These are phyloP conservation scores for Pao palembangensis DNA, from an alignment of 2,113 vertebrate genomes.

Conservation along the genomic window DNA sequence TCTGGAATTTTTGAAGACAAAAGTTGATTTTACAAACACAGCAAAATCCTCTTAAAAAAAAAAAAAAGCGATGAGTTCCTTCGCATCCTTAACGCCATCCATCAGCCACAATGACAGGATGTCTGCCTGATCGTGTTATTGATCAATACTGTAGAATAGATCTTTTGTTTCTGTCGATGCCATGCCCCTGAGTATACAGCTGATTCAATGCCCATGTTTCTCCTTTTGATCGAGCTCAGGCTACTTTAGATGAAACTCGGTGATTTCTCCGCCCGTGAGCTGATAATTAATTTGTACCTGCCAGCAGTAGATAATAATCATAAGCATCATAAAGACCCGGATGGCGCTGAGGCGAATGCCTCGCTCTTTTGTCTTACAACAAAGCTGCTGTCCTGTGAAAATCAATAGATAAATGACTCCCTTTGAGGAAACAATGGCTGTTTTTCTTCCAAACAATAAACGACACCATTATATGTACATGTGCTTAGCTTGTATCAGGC, in stretches of 20 bases:
- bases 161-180: slow-evolving; percentile 21
- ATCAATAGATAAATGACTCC: neutral
- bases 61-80: too few species aligned
- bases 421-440: neutral
- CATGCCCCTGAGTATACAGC: slow-evolving; percentile 12
- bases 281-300: slow-evolving; percentile 5
- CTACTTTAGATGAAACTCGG: neutral
- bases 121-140: neutral
- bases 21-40: too few species aligned
- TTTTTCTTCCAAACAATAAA: too few species aligned
- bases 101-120: too few species aligned
- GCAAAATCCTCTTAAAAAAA: too few species aligned
- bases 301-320: neutral
- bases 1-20: too few species aligned
- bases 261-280: neutral
- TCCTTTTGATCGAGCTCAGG: slow-evolving; percentile 18
- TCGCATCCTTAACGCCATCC: too few species aligned
- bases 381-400: neutral
- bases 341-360: too few species aligned
- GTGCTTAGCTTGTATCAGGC: too few species aligned
- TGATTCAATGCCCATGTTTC: slow-evolving; percentile 32
- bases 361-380: too few species aligned
- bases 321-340: neutral
- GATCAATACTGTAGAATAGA: slow-evolving; percentile 11
- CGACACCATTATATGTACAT: too few species aligned